Base-by-base conservation (phyloP, 2,113 vertebrate genomes). In the Rutilus rutilus region DNA sequence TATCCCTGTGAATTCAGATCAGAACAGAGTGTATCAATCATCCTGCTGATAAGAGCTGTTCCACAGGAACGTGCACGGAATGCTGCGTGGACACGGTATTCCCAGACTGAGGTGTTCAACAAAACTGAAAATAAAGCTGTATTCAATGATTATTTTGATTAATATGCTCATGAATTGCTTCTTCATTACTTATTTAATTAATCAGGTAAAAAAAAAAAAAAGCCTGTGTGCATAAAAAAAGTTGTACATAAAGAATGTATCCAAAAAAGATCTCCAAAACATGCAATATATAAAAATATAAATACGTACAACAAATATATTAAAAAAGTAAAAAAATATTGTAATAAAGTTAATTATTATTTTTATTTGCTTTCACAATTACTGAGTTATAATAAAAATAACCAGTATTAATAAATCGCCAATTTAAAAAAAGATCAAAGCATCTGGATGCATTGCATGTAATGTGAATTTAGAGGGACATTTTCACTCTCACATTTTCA, bases 1-100 rank as follows among this genome's bases (percentile, higher is more conserved):
- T 54, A 76, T 76, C 25, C 67, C 67, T 39, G 67, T 39, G 67
- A 71, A 71, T 47, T 74, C 23, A 74, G 39, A 74, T 78, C 52
- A 33, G 10, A 59, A 78, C 52, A 33, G 75, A 54, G 27, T 59
- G 76, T n/a, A 57, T 78, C 27, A 78, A 36, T 59, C 75, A 78
- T 54, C 50, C 19, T 2, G 30, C 76, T 78, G 50, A 78, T 78
- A 59, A 78, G 52, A 36, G 76, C 27, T 5, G 27, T 6, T 57
- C 17, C 75, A 1, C 17, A 21, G 52, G 1, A 54, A 57, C 75
- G 5, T 33, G 50, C 17, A 54, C 10, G 6, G 27, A 54, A 77
- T 54, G 52, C 50, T 33, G 25, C n/a, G 19, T 0, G 2, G 0
- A 62, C 8, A 1, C 23, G 9, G 5, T 54, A 19, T 54, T 50